A percentile compares a stretch with the other conserved stretches of the same genome.
Evolutionary conservation across 2,113 vertebrate species (phyloP).

Genomic region (Triplophysa siluroides): DNA sequence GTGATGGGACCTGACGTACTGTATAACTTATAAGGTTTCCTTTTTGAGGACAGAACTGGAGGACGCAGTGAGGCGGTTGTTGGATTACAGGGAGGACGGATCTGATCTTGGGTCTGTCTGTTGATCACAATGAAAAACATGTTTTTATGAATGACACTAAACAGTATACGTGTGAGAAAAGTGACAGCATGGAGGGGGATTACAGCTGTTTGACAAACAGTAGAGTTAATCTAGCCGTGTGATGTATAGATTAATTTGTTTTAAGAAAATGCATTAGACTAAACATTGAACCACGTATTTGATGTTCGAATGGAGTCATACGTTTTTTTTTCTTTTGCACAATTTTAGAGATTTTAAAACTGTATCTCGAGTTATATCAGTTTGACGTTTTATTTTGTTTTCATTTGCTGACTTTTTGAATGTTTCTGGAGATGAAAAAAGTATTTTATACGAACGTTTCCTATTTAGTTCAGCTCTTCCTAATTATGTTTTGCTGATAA

Average conservation of each 20-base stretch:
- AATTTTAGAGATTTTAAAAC: slow-evolving; percentile 10
- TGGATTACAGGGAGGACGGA: slow-evolving; percentile 7
- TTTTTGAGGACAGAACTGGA: slow-evolving; percentile 5
- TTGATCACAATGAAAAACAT: background rate
- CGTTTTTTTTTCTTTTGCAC: slow-evolving; percentile 11
- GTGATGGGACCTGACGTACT: slow-evolving; percentile 9
- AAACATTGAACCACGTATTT: slow-evolving; percentile 3
- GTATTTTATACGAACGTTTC: slow-evolving; percentile 7
- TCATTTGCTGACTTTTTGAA: slow-evolving; percentile 6
- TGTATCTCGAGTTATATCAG: slow-evolving; percentile 3
- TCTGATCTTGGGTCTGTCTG: background rate
- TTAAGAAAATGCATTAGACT: slow-evolving; percentile 15
- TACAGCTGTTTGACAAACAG: background rate
- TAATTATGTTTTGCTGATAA: slow-evolving; percentile 3
- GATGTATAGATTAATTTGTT: slow-evolving; percentile 36
- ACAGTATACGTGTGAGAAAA: background rate
- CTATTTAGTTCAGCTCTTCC: background rate
- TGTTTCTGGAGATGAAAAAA: slow-evolving; percentile 3
- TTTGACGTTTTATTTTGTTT: slow-evolving; percentile 30
- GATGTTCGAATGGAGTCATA: background rate
- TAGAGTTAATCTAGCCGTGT: slow-evolving; percentile 45
- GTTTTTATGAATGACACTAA: background rate
- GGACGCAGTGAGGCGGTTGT: background rate
- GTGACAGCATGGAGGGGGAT: background rate
- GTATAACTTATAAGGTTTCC: slow-evolving; percentile 14